Conservation (phyloP, 2,888 invertebrate genomes). For the Hypolimnas misippus region DNA sequence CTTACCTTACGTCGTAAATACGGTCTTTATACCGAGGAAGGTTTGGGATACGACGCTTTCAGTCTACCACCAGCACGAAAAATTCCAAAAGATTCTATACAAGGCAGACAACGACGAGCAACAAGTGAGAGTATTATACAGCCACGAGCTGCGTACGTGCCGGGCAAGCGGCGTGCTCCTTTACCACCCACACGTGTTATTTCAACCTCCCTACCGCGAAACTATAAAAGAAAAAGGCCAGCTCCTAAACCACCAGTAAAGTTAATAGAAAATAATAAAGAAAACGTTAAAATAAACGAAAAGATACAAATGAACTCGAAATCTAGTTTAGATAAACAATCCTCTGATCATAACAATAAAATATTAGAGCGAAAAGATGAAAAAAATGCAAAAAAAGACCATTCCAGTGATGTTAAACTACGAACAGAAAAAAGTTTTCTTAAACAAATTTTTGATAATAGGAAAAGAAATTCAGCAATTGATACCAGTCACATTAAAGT, state of each 20-base stretch:
- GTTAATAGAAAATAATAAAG: conserved; percentile 47
- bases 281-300: conserved; percentile 44
- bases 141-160: conserved; percentile 87
- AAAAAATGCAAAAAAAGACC: conserved; percentile 61
- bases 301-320: conserved; percentile 53
- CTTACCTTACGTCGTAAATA: conserved; percentile 87
- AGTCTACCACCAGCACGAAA: conserved; percentile 63
- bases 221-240: conserved; percentile 72
- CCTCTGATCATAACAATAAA: conserved; percentile 41
- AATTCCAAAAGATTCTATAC: conserved; percentile 43
- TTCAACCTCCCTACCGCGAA: conserved; percentile 66
- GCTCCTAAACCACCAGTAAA: conserved; percentile 83
- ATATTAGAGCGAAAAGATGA: conserved; percentile 55
- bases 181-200: conserved; percentile 83
- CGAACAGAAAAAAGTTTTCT: conserved; percentile 82
- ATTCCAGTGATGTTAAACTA: conserved; percentile 53
- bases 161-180: conserved; percentile 90
- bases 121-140: conserved; percentile 85
- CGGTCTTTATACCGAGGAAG: conserved; percentile 70
- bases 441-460: conserved; percentile 77
- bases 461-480: conserved; percentile 67
- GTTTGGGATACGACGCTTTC: conserved; percentile 67
- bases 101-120: conserved; percentile 78
- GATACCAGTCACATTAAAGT: conserved; percentile 77
- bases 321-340: conserved; percentile 33